Percentiles rank a stretch among this genome's conserved stretches.
Evolutionary conservation across 1,140 invertebrate species (phyloP).

Genomic region (Drosophila tani): DNA sequence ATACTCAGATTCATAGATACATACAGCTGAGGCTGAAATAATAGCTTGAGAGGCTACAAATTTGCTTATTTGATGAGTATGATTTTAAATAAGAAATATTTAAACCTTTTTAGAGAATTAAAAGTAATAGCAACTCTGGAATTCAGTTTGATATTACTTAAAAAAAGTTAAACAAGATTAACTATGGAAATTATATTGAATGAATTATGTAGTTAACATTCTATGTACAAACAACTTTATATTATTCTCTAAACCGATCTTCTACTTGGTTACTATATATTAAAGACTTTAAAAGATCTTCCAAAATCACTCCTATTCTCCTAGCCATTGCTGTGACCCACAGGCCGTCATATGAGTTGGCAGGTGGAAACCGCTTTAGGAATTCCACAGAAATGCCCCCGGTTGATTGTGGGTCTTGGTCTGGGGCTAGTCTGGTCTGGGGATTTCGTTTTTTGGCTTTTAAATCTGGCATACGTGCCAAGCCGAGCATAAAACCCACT

Average conservation of each 20-base stretch:
- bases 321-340: not conserved
- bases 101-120: too few relatives aligned
- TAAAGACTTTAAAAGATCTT: not conserved
- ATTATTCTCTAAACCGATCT: too few relatives aligned
- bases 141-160: not conserved
- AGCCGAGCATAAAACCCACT: slow-evolving; percentile 25
- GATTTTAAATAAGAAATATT: too few relatives aligned
- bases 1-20: slow-evolving; percentile 21
- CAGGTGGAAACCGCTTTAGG: slow-evolving; percentile 46
- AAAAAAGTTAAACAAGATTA: not conserved
- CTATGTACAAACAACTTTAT: too few relatives aligned
- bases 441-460: slow-evolving; percentile 15
- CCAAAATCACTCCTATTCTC: not conserved
- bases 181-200: too few relatives aligned
- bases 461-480: slow-evolving; percentile 41
- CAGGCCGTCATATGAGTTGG: slow-evolving; percentile 3
- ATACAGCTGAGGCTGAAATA: slow-evolving; percentile 13
- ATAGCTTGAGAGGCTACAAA: not conserved
- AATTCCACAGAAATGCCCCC: slow-evolving; percentile 45
- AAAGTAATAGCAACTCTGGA: too few relatives aligned
- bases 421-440: slow-evolving; percentile 42
- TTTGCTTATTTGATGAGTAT: too few relatives aligned
- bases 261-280: not conserved
- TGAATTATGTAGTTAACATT: too few relatives aligned
- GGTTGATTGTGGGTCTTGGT: slow-evolving; percentile 25